Evolutionary conservation across 2,113 vertebrate genomes (phyloP), one percentile per base, ranked within the genome.

Genomic region (Otolemur garnettii): DNA sequence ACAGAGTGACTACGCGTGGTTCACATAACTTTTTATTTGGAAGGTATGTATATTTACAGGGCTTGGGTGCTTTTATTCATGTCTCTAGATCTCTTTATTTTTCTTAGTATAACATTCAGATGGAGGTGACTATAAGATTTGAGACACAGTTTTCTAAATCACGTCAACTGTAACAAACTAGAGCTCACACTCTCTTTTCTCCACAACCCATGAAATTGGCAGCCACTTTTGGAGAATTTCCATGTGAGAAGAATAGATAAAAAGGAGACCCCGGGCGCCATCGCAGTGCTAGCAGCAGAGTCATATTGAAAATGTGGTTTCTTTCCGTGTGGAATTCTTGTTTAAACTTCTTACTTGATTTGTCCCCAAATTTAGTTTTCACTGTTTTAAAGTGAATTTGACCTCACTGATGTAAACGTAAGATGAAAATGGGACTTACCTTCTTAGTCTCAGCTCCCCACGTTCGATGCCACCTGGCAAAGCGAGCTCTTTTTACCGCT

Each of bases 311-410:
- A 3, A 13, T 35, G 17, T 57, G 77, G 9, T 84, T 87, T 80
- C 7, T 89, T 95, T 82, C 12, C 5, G 19, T 5, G 45, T 83
- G 50, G 82, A 30, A 5, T 77, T 21, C 18, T 71, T 90, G 3
- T 4, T n/a, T 79, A n/a, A 13, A 1, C 78, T 89, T 75, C 72
- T 77, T 79, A 33, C 15, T 62, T 82, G 15, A 92, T 90, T 55
- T 94, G 24, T 42, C 80, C 35, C 50, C 60, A 89, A 62, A 93
- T 87, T 21, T 9, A 53, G 8, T 83, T 96, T 82, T 79, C 38
- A 30, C 79, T 57, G 78, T 50, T 96, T 81, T 35, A 59, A 82
- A 79, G 64, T 88, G 50, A 90, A 71, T 86, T 78, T 93, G 81
- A 62, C 89, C 84, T 60, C 30, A 24, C 17, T 45, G 55, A 35